Percentiles rank a stretch among this genome's conserved stretches.
phyloP scores from a whole-genome alignment of 1,140 invertebrate genomes.

The Hydropsyche tenuis region DNA sequence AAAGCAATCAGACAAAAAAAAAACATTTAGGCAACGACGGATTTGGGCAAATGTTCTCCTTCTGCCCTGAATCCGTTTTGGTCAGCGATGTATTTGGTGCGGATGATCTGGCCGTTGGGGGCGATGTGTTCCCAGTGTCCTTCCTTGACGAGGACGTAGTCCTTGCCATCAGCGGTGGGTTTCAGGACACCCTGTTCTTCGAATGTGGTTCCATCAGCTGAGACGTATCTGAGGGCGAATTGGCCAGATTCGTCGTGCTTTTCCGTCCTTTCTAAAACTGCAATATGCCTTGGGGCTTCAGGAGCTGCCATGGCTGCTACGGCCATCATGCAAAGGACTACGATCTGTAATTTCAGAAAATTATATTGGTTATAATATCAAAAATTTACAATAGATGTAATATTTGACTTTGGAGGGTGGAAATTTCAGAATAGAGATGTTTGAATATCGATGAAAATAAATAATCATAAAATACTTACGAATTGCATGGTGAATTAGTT shows the following conservation, averaged over 20 bases:
- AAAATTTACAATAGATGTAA: too few species aligned
- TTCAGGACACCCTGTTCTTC: constrained; percentile 46
- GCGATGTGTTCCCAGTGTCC: constrained; percentile 40
- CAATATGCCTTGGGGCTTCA: constrained; percentile 36
- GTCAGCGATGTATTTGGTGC: constrained; percentile 40
- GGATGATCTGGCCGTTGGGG: constrained; percentile 35
- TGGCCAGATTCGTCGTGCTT: constrained; percentile 49
- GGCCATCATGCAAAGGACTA: constrained; percentile 30
- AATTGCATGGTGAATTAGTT: too few species aligned
- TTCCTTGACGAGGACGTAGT: constrained; percentile 44
- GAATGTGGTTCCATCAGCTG: constrained; percentile 46
- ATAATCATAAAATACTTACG: too few species aligned
- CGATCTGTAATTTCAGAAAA: constrained; percentile 21
- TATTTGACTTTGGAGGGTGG: too few species aligned
- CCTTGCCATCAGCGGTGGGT: constrained; percentile 41
- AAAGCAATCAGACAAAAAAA: too few species aligned
- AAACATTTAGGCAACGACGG: constrained; percentile 43
- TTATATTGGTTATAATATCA: too few species aligned
- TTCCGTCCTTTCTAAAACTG: constrained; percentile 49
- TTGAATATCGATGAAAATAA: neutral
- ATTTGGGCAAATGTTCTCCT: constrained; percentile 54
- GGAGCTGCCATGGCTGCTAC: constrained; percentile 37
- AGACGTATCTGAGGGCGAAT: constrained; percentile 49
- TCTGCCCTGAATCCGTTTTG: constrained; percentile 38
- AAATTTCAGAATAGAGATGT: neutral